Conservation (phyloP, 2,113 vertebrate genomes). For the Dunckerocampus dactyliophorus region DNA sequence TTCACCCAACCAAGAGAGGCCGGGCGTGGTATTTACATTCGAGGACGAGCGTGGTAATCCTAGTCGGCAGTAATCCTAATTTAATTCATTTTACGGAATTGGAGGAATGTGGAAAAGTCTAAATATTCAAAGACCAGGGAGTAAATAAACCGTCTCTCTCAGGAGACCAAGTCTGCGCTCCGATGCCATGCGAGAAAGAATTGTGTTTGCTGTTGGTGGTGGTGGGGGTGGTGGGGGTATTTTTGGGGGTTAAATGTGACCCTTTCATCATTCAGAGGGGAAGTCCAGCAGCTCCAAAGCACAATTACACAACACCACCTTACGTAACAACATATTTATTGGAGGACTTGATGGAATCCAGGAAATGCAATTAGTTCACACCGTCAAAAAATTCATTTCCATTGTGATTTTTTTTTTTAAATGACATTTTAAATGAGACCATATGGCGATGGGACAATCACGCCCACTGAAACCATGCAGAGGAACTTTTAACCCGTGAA, state of each 20-base stretch:
- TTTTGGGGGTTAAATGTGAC: conserved; percentile 16
- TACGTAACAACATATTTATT: conserved; percentile 11
- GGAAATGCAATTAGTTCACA: conserved; percentile 43
- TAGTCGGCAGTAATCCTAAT: conserved; percentile 22
- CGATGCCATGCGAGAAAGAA: conserved; percentile 20
- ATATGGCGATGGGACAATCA: conserved; percentile 36
- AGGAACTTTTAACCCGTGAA: neutral
- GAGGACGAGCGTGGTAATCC: conserved; percentile 21
- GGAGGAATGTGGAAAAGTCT: conserved; percentile 52
- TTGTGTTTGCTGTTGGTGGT: conserved; percentile 17
- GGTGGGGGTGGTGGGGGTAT: conserved; percentile 28
- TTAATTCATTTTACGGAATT: conserved; percentile 53
- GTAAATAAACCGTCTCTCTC: conserved; percentile 43
- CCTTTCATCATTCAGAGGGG: conserved; percentile 17
- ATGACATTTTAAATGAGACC: conserved; percentile 36
- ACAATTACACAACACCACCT: neutral
- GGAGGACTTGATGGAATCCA: conserved; percentile 28
- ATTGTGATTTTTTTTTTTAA: conserved; percentile 25
- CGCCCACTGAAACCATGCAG: neutral
- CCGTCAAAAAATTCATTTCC: conserved; percentile 28
- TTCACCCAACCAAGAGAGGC: neutral
- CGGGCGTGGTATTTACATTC: conserved; percentile 21
- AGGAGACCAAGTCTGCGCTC: conserved; percentile 6
- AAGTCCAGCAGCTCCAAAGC: conserved; percentile 22
- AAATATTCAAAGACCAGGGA: conserved; percentile 48